Conservation (phyloP, 2,888 invertebrate genomes). For the Drosophila infuscata region DNA sequence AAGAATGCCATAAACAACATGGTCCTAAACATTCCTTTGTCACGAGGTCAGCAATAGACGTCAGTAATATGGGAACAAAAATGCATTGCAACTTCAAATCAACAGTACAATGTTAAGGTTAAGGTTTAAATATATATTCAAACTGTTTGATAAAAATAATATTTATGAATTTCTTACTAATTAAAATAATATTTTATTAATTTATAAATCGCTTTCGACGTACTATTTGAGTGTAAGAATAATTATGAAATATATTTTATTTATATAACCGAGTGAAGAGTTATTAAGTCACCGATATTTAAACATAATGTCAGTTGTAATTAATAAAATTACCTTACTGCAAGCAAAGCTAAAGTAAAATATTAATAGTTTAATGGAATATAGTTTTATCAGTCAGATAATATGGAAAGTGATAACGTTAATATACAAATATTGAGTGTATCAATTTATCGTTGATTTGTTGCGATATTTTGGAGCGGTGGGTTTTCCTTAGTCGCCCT, state of each 20-base stretch:
- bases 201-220: neutral
- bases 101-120: neutral
- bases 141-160: neutral
- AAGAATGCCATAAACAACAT: neutral
- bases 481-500: neutral
- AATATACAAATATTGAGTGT: neutral
- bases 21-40: neutral
- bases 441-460: neutral
- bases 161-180: neutral
- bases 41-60: no score
- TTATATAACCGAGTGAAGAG: no score
- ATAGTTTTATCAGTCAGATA: neutral
- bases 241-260: neutral
- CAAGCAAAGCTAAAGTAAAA: neutral
- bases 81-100: neutral
- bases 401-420: neutral
- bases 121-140: neutral
- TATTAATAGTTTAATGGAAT: neutral
- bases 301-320: neutral
- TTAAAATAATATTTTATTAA: neutral
- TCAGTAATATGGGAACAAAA: no score
- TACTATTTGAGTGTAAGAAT: neutral
- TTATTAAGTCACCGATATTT: neutral
- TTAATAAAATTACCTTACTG: neutral
- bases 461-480: neutral